Evolutionary conservation across 2,797 vertebrate genomes (phyloP).

Genomic region (Morus bassanus): DNA sequence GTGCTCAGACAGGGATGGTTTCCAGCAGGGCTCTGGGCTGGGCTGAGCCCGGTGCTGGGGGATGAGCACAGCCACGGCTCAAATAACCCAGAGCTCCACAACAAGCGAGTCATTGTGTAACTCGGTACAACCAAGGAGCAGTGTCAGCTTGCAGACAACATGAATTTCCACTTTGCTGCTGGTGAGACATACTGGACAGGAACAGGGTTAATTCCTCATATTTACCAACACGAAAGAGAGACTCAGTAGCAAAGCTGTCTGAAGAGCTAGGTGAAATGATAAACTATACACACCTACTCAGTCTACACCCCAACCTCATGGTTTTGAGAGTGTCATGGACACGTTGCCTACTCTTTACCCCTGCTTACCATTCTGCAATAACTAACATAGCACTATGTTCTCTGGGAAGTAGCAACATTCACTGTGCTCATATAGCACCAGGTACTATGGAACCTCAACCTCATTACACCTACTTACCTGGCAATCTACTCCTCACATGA

Average conservation of each 20-base stretch:
- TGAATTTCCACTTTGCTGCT: not conserved
- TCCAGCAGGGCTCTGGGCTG: not conserved
- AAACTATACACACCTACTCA: not conserved
- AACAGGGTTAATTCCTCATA: not conserved
- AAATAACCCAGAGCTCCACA: not conserved
- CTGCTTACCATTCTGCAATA: not conserved
- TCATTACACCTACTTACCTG: not conserved
- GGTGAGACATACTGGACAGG: not conserved
- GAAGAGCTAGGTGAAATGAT: not conserved
- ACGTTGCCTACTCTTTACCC: not conserved
- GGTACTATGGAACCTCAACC: not conserved
- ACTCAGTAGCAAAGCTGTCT: not conserved
- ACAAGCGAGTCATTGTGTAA: not conserved
- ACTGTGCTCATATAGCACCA: not conserved
- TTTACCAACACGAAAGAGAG: not conserved
- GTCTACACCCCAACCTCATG: not conserved
- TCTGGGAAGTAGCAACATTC: not conserved
- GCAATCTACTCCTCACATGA: not conserved
- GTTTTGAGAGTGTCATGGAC: not conserved
- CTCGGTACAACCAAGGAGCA: not conserved
- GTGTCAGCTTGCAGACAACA: fast-evolving
- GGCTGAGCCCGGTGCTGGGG: not conserved
- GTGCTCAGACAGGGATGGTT: not conserved
- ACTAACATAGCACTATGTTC: not conserved
- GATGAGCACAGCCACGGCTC: not conserved